Evolutionary conservation across 2,113 vertebrate species (phyloP).

Genomic region (Sinosuthora webbiana): DNA sequence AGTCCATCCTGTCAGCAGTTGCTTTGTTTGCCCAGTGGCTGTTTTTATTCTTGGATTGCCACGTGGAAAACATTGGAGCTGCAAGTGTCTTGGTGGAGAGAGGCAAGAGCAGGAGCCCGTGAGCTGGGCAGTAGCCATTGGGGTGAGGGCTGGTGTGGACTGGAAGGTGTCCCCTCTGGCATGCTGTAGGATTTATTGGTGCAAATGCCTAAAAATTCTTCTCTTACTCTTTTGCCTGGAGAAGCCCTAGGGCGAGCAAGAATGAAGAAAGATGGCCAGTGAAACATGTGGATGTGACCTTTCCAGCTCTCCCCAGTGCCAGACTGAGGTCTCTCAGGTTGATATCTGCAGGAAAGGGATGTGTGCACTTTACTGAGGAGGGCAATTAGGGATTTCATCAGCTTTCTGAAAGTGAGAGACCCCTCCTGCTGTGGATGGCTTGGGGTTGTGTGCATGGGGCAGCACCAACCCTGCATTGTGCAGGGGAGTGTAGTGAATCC

Average conservation of each 20-base stretch:
- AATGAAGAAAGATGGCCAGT: neutral
- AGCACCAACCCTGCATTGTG: fast-evolving
- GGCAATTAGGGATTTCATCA: neutral
- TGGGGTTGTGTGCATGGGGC: fast-evolving
- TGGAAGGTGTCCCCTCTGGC: neutral
- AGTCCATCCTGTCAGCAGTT: neutral
- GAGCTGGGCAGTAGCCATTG: neutral
- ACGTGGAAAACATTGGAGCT: neutral
- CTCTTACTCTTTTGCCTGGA: neutral
- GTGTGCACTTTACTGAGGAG: neutral
- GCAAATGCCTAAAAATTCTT: neutral
- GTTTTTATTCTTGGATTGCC: neutral
- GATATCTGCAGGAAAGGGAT: neutral
- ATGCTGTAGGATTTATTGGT: neutral
- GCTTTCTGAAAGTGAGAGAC: neutral
- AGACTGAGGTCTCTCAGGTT: neutral
- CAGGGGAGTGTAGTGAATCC: neutral
- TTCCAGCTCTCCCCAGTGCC: too few species aligned
- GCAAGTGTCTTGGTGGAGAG: neutral
- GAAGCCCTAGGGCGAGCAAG: neutral
- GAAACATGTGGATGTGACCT: neutral
- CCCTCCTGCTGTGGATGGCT: fast-evolving
- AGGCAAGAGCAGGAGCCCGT: neutral
- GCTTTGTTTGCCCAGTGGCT: neutral
- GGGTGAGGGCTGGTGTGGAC: neutral